Conservation (phyloP, 2,113 vertebrate species). For the Columbina picui region DNA sequence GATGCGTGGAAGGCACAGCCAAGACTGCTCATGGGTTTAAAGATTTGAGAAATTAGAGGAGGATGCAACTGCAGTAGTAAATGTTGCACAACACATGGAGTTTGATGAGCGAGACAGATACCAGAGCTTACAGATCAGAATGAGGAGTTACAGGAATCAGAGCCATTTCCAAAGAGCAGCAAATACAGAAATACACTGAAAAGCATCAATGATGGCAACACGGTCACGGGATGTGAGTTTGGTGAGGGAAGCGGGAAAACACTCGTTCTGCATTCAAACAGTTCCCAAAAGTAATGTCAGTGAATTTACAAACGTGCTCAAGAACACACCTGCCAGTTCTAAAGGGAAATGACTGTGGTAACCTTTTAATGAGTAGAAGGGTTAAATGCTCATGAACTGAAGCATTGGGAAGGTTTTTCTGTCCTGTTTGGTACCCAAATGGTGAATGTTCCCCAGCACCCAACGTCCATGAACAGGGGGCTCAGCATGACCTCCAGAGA, state of each 20-base stretch:
- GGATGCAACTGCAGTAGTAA: not conserved
- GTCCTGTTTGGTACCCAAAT: not conserved
- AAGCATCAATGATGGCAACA: not conserved
- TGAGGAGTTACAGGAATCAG: not conserved
- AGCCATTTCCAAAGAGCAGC: not conserved
- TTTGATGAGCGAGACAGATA: not conserved
- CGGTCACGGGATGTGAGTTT: not conserved
- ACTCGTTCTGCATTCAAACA: not conserved
- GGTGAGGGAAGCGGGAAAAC: not conserved
- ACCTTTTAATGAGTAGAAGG: not conserved
- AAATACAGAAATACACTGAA: not conserved
- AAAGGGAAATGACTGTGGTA: not conserved
- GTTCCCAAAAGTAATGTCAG: not conserved
- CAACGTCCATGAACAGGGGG: not conserved
- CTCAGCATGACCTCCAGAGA: not conserved
- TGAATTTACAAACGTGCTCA: not conserved
- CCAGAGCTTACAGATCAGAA: not conserved
- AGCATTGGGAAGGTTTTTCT: not conserved
- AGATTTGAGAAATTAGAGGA: not conserved
- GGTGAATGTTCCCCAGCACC: not conserved
- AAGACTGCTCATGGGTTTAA: not conserved
- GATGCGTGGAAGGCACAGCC: not conserved
- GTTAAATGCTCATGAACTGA: not conserved
- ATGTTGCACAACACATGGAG: not conserved
- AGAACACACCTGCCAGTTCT: not conserved